Conservation (phyloP, 2,113 vertebrate genomes). For the Dryoscopus gambensis region DNA sequence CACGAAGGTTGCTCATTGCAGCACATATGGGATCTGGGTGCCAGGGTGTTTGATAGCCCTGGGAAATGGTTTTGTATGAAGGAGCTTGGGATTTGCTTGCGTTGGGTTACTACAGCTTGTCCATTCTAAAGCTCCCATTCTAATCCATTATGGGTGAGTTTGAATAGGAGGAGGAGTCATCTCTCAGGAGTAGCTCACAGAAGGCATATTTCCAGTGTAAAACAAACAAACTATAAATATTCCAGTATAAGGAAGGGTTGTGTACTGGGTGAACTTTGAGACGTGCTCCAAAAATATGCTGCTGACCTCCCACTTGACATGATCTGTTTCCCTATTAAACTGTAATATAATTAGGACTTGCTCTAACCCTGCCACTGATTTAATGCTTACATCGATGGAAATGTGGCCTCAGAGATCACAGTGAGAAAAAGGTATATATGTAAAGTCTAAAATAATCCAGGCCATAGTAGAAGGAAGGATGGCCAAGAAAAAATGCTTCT, state of each 20-base stretch:
- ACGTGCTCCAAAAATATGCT: slow-evolving; percentile 39
- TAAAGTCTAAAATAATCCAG: background rate
- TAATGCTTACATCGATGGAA: slow-evolving; percentile 31
- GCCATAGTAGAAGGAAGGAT: background rate
- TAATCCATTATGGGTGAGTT: background rate
- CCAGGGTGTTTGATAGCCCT: background rate
- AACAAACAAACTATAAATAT: slow-evolving; percentile 41
- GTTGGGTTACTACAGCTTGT: background rate
- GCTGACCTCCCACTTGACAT: slow-evolving; percentile 43
- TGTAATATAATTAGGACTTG: slow-evolving; percentile 54
- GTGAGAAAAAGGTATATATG: background rate
- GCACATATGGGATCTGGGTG: rapidly evolving
- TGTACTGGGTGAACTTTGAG: background rate
- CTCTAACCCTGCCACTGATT: background rate
- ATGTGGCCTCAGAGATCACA: background rate
- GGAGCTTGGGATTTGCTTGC: background rate
- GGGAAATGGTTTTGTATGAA: background rate
- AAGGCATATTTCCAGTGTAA: slow-evolving; percentile 16
- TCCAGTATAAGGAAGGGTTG: slow-evolving; percentile 18
- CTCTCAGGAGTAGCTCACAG: background rate
- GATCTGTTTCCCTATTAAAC: slow-evolving; percentile 45
- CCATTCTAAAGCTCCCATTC: background rate
- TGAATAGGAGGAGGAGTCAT: background rate
- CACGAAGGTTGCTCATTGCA: background rate
- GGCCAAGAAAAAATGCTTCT: background rate